These are phyloP conservation scores for Amphiura filiformis DNA, from an alignment of 35 echinoderm and acorn worm genomes.

Conservation along the genomic window DNA sequence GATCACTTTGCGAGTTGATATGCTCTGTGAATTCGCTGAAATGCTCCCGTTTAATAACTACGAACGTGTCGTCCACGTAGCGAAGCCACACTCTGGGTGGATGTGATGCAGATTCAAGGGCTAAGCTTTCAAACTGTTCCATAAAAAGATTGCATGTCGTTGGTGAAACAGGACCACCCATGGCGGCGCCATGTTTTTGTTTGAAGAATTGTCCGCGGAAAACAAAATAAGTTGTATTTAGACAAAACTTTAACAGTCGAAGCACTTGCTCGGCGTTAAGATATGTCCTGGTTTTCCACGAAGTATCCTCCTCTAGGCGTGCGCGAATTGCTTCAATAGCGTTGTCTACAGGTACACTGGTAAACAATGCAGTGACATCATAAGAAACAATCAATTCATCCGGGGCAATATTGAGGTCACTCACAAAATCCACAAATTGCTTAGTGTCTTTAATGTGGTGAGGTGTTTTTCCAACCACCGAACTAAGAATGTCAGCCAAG, in stretches of 20 bases:
- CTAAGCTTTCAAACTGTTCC: no score
- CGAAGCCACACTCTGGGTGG: no score
- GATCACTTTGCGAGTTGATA: neutral
- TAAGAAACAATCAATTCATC: neutral
- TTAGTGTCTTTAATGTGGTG: conserved; percentile 5
- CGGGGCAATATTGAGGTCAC: neutral
- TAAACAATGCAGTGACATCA: neutral
- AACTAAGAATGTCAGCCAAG: conserved; percentile 11
- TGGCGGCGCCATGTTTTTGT: neutral
- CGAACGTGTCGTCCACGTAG: conserved; percentile 2
- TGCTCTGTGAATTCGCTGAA: neutral
- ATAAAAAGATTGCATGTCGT: no score
- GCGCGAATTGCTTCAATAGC: neutral
- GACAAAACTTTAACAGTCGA: neutral
- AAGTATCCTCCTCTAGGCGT: neutral
- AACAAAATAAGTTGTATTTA: neutral
- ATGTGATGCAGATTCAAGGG: no score
- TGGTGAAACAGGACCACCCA: no score
- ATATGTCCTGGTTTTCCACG: neutral
- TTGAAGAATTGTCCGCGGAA: neutral
- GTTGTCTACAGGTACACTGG: neutral
- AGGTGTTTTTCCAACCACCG: conserved; percentile 3
- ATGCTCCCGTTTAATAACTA: neutral
- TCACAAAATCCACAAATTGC: neutral
- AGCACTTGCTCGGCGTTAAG: neutral